phyloP scores from a whole-genome alignment of 2,888 invertebrate species.

The Athripsodes cinereus region DNA sequence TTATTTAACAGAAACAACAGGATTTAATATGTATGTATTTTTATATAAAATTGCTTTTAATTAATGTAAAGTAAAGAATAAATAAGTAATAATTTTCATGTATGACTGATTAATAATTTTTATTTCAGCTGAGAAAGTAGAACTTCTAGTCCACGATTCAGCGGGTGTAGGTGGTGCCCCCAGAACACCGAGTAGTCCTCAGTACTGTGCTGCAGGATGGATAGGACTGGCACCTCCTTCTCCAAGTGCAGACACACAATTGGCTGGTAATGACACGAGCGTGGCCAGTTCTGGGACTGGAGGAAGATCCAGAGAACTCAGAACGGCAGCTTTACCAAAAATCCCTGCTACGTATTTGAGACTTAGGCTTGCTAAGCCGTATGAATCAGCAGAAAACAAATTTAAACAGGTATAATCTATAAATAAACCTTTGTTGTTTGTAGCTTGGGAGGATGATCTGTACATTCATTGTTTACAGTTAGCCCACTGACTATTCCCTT shows the following conservation, averaged over 20 bases:
- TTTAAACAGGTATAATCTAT: conserved; percentile 88
- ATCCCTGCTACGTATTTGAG: conserved; percentile 62
- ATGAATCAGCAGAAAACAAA: conserved; percentile 72
- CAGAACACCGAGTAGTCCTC: conserved; percentile 47
- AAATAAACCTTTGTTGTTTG: too few relatives aligned
- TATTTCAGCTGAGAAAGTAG: conserved; percentile 42
- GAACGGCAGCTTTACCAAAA: conserved; percentile 62
- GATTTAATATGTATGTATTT: too few relatives aligned
- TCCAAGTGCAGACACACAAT: conserved; percentile 36
- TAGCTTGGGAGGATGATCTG: too few relatives aligned
- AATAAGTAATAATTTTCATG: too few relatives aligned
- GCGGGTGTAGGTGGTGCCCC: conserved; percentile 40
- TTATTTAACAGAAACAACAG: too few relatives aligned
- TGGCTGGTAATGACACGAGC: conserved; percentile 29
- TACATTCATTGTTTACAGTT: too few relatives aligned
- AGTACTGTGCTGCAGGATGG: conserved; percentile 46
- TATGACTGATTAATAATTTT: too few relatives aligned
- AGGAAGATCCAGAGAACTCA: conserved; percentile 43
- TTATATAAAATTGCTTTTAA: too few relatives aligned
- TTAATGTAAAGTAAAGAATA: too few relatives aligned
- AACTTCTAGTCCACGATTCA: conserved; percentile 47
- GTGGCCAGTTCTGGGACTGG: conserved; percentile 26
- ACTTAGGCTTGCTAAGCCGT: conserved; percentile 76
- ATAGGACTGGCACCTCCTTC: conserved; percentile 41
- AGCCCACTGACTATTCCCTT: too few relatives aligned